Conservation (phyloP, 1,140 invertebrate species). For the Lanistes nyassanus region DNA sequence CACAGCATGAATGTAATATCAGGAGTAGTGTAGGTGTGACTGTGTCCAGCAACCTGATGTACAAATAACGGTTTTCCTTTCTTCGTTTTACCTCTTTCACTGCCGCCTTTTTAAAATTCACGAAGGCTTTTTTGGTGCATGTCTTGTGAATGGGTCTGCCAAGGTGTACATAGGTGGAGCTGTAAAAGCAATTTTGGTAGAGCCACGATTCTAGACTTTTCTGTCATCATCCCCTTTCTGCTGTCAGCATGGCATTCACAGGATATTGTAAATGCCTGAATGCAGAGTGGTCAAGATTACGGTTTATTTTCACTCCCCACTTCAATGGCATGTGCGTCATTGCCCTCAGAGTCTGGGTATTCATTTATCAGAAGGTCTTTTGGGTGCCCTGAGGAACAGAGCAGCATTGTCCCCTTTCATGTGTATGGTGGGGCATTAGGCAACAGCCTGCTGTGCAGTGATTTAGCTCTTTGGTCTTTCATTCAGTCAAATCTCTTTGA, state of each 20-base stretch:
- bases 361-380: neutral
- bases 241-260: neutral
- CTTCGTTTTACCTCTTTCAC: too few species aligned
- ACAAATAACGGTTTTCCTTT: too few species aligned
- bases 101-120: too few species aligned
- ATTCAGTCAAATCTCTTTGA: neutral
- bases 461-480: neutral
- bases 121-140: too few species aligned
- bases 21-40: too few species aligned
- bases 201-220: neutral
- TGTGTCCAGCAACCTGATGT: too few species aligned
- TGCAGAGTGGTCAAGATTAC: conserved; percentile 1
- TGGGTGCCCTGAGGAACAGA: neutral
- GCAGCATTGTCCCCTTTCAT: neutral
- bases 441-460: too few species aligned
- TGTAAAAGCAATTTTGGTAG: neutral
- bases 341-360: neutral
- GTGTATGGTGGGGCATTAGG: neutral
- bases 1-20: neutral
- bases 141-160: neutral
- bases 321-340: conserved; percentile 18
- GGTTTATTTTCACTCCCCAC: neutral
- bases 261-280: conserved; percentile 18
- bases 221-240: neutral
- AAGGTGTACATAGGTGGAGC: neutral